A percentile compares a stretch with the other conserved stretches of the same genome.
Conservation (phyloP, 2,797 vertebrate genomes). For the Glyptemys insculpta region DNA sequence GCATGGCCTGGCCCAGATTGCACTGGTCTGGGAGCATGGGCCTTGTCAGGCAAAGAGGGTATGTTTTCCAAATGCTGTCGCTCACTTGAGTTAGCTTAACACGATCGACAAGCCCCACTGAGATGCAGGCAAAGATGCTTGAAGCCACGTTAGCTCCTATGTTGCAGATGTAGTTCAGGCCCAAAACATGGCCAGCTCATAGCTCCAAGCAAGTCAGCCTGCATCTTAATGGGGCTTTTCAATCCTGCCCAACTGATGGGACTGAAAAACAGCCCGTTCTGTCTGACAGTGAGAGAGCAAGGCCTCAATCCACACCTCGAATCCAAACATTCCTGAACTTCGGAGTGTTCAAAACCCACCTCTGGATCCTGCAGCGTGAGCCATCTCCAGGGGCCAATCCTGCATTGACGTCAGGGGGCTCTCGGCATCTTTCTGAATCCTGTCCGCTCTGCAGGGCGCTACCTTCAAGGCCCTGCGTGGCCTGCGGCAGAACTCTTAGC, state of each 20-base stretch:
- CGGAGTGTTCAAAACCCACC: not conserved
- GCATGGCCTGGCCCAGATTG: not conserved
- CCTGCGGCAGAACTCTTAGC: not conserved
- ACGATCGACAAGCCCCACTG: not conserved
- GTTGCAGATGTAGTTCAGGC: not conserved
- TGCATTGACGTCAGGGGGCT: not conserved
- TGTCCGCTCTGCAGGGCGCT: no score
- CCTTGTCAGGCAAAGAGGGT: not conserved
- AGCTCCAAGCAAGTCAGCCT: not conserved
- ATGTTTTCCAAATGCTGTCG: not conserved
- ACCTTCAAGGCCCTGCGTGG: not conserved
- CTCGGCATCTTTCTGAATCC: not conserved
- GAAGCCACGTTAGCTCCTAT: not conserved
- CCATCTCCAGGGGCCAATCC: not conserved
- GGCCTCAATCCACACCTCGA: not conserved
- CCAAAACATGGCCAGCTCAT: not conserved
- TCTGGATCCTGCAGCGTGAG: not conserved
- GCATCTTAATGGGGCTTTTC: not conserved
- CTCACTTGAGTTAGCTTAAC: not conserved
- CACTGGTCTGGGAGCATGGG: not conserved
- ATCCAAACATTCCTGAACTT: not conserved
- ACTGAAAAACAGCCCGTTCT: not conserved
- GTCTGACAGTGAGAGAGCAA: not conserved
- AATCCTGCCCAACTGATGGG: not conserved
- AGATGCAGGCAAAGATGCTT: accelerated